Evolutionary conservation across 2,888 invertebrate species (phyloP), one percentile per base, ranked within the genome.

Genomic region (Empis stercorea): DNA sequence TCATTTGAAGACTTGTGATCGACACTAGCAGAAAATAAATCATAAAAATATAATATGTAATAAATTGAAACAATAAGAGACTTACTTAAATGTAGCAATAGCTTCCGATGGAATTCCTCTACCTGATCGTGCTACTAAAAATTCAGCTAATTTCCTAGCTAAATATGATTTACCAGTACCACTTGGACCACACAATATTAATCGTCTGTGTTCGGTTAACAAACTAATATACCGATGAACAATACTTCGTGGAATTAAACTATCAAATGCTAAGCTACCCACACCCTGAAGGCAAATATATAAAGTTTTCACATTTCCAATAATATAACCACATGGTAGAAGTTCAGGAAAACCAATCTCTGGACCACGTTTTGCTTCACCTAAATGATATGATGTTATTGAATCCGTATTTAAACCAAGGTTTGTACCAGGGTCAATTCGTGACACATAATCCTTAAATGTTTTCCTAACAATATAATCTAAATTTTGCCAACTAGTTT

Each of bases 151-250:
- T 63, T 93, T 87, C 27, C 91, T 87, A 7, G 96, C 96, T 54
- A 97, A 72, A 66, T 94, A 95, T 1, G 94, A 94, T 71, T 97
- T 97, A 14, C 97, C 95, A 0, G 95, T 96, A 39, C 96, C 96
- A 60, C 87, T 87, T 2, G 96, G 95, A 0, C 97, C 97, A 70
- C 94, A 96, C 14, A 99, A 73, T 53, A 99, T 94, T 51, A 99
- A 81, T 42, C 97, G 75, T 20, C 94, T 77, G 67, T 96, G 94
- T 62, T 96, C 95, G 44, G 87, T 81, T 52, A 99, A 72, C 46
- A 95, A 73, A 14, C 84, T 82, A 42, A 91, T 80, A 61, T 89
- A 87, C 67, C 96, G 82, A 72, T 95, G 93, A 46, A 97, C 86
- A 59, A 95, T 92, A 60, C 93, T 88, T 73, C 94, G 89, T 54